A percentile compares a stretch with the other conserved stretches of the same genome.
These are phyloP conservation scores for Acrobasis consociella DNA, from an alignment of 2,888 invertebrate species.

Conservation along the genomic window DNA sequence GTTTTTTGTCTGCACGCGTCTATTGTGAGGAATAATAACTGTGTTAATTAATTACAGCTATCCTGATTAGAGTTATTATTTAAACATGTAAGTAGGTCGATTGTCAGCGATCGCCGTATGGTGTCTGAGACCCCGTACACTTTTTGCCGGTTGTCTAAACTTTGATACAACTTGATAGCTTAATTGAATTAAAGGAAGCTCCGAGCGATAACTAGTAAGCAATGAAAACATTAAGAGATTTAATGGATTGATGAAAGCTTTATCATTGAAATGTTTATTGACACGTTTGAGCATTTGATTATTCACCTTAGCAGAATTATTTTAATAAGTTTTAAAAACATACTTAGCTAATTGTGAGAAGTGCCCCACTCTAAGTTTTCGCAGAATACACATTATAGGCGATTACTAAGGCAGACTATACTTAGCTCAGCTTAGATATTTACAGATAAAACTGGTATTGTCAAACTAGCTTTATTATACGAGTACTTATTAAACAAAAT, in stretches of 20 bases:
- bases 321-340: too few relatives aligned
- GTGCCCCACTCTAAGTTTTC: not conserved
- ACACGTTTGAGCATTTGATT: not conserved
- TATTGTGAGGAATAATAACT: conserved; percentile 59
- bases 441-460: not conserved
- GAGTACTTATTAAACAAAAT: not conserved
- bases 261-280: conserved; percentile 29
- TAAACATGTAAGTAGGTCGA: conserved; percentile 61
- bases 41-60: conserved; percentile 71
- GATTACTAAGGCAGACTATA: not conserved
- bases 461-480: not conserved
- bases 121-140: conserved; percentile 39
- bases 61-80: conserved; percentile 65
- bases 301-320: not conserved
- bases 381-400: not conserved
- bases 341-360: not conserved
- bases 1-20: conserved; percentile 45
- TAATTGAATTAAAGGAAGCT: conserved; percentile 68
- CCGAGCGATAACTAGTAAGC: conserved; percentile 38
- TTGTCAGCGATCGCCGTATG: conserved; percentile 47
- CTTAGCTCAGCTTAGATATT: too few relatives aligned
- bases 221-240: conserved; percentile 33
- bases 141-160: conserved; percentile 58
- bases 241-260: conserved; percentile 30
- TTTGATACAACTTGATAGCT: conserved; percentile 58